Percentiles rank a stretch among this genome's conserved stretches.
These are phyloP conservation scores for Dicyrtomina minuta DNA, from an alignment of 2,888 invertebrate genomes.

Conservation along the genomic window DNA sequence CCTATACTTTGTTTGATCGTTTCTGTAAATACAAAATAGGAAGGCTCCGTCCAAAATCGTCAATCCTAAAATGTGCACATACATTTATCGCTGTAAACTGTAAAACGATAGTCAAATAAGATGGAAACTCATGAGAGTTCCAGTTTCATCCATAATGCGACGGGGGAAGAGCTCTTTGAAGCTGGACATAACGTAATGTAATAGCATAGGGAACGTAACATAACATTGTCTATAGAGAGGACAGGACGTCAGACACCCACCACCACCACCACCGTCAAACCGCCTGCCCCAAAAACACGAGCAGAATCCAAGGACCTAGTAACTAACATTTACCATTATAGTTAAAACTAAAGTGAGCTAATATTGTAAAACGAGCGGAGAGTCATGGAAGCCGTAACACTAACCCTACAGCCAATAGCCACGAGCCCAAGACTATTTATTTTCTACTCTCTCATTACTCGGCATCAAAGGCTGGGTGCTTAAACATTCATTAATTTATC, in stretches of 20 bases:
- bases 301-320: background rate
- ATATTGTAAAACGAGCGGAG: slow-evolving; percentile 1
- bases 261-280: background rate
- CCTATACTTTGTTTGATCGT: too few relatives aligned
- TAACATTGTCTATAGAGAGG: background rate
- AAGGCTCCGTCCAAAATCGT: too few relatives aligned
- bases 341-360: background rate
- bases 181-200: too few relatives aligned
- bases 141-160: too few relatives aligned
- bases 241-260: background rate
- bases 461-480: slow-evolving; percentile 37
- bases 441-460: slow-evolving; percentile 40
- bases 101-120: too few relatives aligned
- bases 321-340: too few relatives aligned
- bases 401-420: slow-evolving; percentile 31
- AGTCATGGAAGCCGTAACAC: slow-evolving; percentile 15
- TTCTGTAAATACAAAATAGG: too few relatives aligned
- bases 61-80: too few relatives aligned
- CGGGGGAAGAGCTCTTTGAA: too few relatives aligned
- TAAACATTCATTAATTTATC: slow-evolving; percentile 51
- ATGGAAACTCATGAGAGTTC: too few relatives aligned
- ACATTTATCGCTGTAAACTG: too few relatives aligned
- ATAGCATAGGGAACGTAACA: background rate
- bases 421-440: slow-evolving; percentile 33
- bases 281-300: background rate